phyloP scores from a whole-genome alignment of 2,888 invertebrate genomes.

The Griposia aprilina region DNA sequence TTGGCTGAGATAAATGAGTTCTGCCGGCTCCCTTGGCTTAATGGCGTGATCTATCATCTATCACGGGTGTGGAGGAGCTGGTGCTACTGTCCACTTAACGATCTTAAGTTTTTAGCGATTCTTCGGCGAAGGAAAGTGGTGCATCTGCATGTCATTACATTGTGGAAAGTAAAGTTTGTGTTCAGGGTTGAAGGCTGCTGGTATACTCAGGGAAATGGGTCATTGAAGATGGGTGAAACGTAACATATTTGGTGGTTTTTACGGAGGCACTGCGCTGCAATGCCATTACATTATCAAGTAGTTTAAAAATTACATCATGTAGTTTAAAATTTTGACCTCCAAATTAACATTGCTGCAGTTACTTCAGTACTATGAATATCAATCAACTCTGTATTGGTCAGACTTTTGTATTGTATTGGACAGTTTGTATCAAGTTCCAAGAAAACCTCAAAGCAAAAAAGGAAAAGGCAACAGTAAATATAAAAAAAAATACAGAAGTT shows the following conservation, averaged over 20 bases:
- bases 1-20: constrained; percentile 69
- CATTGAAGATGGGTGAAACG: background rate
- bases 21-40: constrained; percentile 62
- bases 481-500: background rate
- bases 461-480: background rate
- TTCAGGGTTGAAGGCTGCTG: background rate
- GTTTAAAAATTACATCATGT: too few relatives aligned
- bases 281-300: too few relatives aligned
- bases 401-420: too few relatives aligned
- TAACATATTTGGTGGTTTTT: too few relatives aligned
- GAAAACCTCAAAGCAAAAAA: background rate
- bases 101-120: constrained; percentile 55
- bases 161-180: background rate
- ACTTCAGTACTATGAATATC: background rate
- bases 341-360: too few relatives aligned
- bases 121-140: constrained; percentile 17
- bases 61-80: constrained; percentile 52
- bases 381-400: background rate
- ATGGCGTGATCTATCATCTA: constrained; percentile 69
- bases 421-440: background rate
- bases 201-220: background rate
- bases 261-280: too few relatives aligned
- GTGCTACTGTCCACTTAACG: constrained; percentile 51
- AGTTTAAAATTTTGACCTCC: too few relatives aligned
- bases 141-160: constrained; percentile 42